phyloP scores from a whole-genome alignment of 1,140 invertebrate species.

The Lordiphosa clarofinis region DNA sequence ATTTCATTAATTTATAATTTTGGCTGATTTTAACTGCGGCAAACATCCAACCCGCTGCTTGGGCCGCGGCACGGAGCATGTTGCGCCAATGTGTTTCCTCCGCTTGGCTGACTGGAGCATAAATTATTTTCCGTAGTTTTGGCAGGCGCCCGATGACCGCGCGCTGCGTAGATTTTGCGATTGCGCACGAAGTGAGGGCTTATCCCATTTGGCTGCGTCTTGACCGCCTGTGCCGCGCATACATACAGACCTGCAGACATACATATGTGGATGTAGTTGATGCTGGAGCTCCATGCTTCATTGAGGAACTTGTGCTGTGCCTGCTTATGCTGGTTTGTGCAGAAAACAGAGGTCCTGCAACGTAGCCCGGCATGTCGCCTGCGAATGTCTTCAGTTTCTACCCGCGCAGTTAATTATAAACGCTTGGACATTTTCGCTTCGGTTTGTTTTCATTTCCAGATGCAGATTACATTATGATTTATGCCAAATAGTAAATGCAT shows the following conservation, averaged over 20 bases:
- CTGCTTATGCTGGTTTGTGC: constrained; percentile 29
- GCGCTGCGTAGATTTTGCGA: constrained; percentile 67
- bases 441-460: constrained; percentile 77
- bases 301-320: constrained; percentile 64
- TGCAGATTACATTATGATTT: constrained; percentile 80
- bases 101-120: constrained; percentile 68
- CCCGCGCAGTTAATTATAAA: constrained; percentile 79
- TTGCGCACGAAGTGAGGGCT: constrained; percentile 70
- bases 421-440: constrained; percentile 78
- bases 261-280: constrained; percentile 30
- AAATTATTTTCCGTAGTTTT: constrained; percentile 79
- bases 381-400: constrained; percentile 65
- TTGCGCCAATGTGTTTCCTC: constrained; percentile 72
- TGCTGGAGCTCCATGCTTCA: constrained; percentile 57
- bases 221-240: constrained; percentile 43
- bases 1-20: constrained; percentile 80
- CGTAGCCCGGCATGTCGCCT: constrained; percentile 70
- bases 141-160: constrained; percentile 73
- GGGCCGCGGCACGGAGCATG: constrained; percentile 50
- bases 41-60: constrained; percentile 51
- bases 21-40: constrained; percentile 65
- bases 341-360: constrained; percentile 50
- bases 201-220: constrained; percentile 52
- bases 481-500: constrained; percentile 79
- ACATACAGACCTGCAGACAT: constrained; percentile 3